Evolutionary conservation across 2,113 vertebrate genomes (phyloP).

Genomic region (Aythya baeri): DNA sequence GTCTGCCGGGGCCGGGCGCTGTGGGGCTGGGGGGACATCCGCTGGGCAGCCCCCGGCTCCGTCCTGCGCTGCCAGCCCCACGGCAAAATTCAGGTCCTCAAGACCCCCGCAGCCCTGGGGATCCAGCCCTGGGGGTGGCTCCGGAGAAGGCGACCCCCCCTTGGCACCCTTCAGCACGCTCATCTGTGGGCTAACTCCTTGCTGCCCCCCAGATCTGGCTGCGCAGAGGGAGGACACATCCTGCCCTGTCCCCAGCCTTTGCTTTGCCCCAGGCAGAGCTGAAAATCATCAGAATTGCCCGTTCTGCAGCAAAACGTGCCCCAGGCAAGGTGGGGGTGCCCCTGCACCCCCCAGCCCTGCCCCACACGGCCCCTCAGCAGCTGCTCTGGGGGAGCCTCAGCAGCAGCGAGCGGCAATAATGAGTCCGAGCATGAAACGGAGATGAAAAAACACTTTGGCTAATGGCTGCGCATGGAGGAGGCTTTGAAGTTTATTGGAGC

Average conservation of each 20-base stretch:
- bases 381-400: not conserved
- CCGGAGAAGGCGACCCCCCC: not conserved
- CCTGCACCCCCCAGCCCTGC: not conserved
- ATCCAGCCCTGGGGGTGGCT: not conserved
- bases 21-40: rapidly evolving
- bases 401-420: not conserved
- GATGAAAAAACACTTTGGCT: not conserved
- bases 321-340: not conserved
- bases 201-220: not conserved
- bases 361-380: not conserved
- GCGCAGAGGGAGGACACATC: rapidly evolving
- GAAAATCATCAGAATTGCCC: not conserved
- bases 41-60: not conserved
- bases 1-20: too few species aligned
- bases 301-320: not conserved
- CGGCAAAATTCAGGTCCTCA: too few species aligned
- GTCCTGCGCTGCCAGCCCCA: not conserved
- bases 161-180: rapidly evolving
- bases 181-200: not conserved
- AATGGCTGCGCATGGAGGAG: not conserved
- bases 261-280: not conserved
- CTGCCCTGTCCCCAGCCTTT: not conserved
- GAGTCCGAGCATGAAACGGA: not conserved
- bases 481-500: constrained; percentile 45
- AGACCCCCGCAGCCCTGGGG: too few species aligned